phyloP scores from a whole-genome alignment of 1,140 invertebrate genomes.

The Oryzaephilus surinamensis region DNA sequence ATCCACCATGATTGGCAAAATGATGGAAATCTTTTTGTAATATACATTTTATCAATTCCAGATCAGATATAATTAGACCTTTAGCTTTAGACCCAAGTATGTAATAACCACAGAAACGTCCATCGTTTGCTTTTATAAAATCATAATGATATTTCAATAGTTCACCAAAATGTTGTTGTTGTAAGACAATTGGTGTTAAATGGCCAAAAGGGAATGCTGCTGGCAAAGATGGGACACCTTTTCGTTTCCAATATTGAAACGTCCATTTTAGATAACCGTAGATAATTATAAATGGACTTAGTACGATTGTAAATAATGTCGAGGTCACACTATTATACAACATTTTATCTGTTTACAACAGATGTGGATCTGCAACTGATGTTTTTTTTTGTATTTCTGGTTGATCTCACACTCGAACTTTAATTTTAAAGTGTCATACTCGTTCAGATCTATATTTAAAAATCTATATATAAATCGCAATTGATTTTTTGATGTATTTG shows the following conservation, averaged over 20 bases:
- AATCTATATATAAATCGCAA: too few relatives aligned
- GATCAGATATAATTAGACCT: slow-evolving; percentile 42
- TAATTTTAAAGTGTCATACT: not conserved
- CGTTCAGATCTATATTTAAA: too few relatives aligned
- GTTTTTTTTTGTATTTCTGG: too few relatives aligned
- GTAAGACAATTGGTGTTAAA: not conserved
- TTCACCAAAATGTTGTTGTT: slow-evolving; percentile 1
- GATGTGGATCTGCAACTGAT: too few relatives aligned
- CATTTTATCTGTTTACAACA: not conserved
- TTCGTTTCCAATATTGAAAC: slow-evolving; percentile 38
- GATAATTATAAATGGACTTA: not conserved
- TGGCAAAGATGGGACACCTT: slow-evolving; percentile 32
- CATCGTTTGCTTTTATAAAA: slow-evolving; percentile 24
- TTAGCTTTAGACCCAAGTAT: slow-evolving; percentile 36
- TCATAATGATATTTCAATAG: slow-evolving; percentile 5
- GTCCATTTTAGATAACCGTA: slow-evolving; percentile 6
- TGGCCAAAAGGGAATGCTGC: slow-evolving; percentile 5
- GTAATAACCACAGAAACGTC: slow-evolving; percentile 20
- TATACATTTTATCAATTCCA: slow-evolving; percentile 46
- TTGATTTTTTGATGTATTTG: too few relatives aligned
- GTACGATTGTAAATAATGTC: not conserved
- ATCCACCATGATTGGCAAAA: slow-evolving; percentile 40
- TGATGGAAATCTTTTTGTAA: slow-evolving; percentile 46
- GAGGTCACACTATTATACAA: not conserved
- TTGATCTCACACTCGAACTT: too few relatives aligned